Evolutionary conservation across 2,113 vertebrate species (phyloP).

Genomic region (Sphaerodactylus townsendi): DNA sequence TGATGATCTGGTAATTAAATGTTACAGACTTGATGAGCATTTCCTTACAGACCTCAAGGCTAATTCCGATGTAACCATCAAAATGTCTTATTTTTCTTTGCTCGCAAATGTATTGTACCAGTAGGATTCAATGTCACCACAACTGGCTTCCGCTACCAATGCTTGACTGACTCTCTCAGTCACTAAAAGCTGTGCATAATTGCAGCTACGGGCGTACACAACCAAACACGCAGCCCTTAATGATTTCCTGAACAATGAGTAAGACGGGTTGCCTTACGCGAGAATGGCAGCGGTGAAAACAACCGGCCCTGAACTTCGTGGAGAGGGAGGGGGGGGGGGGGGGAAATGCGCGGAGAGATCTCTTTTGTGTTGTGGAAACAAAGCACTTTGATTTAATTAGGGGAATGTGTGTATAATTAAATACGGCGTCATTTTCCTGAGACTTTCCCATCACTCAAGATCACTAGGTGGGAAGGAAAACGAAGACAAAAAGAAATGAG

Average conservation of each 20-base stretch:
- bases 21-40: constrained; percentile 61
- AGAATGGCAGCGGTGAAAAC: constrained; percentile 40
- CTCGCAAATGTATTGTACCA: constrained; percentile 41
- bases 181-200: constrained; percentile 58
- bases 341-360: neutral
- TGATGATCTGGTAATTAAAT: constrained; percentile 62
- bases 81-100: constrained; percentile 60
- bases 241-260: constrained; percentile 25
- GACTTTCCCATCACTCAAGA: constrained; percentile 38
- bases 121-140: constrained; percentile 49
- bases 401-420: constrained; percentile 41
- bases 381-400: constrained; percentile 50
- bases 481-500: neutral
- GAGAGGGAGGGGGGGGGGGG: neutral
- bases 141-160: constrained; percentile 55
- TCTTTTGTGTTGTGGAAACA: constrained; percentile 28
- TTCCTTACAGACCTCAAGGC: constrained; percentile 52
- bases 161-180: constrained; percentile 51
- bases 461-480: neutral
- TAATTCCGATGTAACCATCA: constrained; percentile 63
- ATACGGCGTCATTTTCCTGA: constrained; percentile 12
- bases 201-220: constrained; percentile 42
- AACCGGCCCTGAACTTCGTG: constrained; percentile 22
- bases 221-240: constrained; percentile 14
- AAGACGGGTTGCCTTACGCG: constrained; percentile 49